Evolutionary conservation across 2,797 vertebrate genomes (phyloP).

Genomic region (Chelon auratus): DNA sequence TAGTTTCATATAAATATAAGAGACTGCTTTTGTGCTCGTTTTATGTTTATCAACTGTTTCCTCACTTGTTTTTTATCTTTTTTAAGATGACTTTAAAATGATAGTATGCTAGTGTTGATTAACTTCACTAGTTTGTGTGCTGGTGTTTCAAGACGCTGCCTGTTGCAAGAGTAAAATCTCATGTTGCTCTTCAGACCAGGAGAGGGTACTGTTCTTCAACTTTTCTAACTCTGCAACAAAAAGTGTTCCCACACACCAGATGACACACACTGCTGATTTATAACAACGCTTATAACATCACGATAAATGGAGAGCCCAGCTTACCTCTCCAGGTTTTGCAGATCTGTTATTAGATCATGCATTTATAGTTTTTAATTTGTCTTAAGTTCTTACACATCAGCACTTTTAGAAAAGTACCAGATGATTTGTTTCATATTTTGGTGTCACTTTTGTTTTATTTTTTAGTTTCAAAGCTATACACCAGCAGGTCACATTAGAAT

Average conservation of each 20-base stretch:
- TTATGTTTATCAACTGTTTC: conserved; percentile 2
- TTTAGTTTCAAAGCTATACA: too few species aligned
- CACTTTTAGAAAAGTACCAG: neutral
- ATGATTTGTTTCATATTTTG: neutral
- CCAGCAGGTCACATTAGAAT: too few species aligned
- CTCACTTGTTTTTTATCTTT: neutral
- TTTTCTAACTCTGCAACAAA: conserved; percentile 41
- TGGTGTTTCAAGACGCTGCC: neutral
- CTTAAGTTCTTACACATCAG: conserved; percentile 21
- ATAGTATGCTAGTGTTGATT: neutral
- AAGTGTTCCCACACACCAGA: neutral
- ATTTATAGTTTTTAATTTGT: conserved; percentile 5
- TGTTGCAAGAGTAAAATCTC: conserved; percentile 22
- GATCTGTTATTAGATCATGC: neutral
- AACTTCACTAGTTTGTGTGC: neutral
- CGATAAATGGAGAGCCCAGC: neutral
- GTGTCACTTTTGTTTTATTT: neutral
- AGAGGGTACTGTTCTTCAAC: conserved; percentile 76
- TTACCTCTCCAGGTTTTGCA: conserved; percentile 1
- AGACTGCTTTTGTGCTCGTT: neutral
- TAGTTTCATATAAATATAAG: conserved; percentile 11
- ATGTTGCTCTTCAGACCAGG: conserved; percentile 60
- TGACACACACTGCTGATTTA: conserved; percentile 28
- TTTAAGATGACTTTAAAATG: neutral
- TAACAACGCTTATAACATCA: conserved; percentile 5